phyloP scores from a whole-genome alignment of 2,888 invertebrate genomes.

The Thymelicus acteon region DNA sequence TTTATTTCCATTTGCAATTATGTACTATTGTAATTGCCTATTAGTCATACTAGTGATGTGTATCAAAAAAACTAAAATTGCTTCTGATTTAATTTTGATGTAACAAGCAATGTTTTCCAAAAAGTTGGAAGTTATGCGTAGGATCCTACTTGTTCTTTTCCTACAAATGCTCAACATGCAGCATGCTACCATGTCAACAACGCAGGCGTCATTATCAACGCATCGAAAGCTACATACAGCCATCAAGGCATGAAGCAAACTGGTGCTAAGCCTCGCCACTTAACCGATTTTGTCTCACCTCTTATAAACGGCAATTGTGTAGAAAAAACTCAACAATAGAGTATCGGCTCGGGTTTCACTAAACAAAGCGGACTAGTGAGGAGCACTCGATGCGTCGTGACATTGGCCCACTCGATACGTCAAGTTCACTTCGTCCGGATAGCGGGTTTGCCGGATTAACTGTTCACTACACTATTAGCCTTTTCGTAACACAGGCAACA shows the following conservation, averaged over 20 bases:
- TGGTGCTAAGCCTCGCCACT: constrained; percentile 16
- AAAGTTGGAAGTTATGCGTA: no score
- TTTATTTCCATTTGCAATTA: no score
- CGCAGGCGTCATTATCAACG: neutral
- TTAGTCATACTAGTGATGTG: no score
- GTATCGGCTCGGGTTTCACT: constrained; percentile 34
- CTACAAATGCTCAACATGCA: no score
- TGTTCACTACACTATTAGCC: constrained; percentile 26
- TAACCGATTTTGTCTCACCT: constrained; percentile 34
- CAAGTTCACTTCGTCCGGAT: constrained; percentile 33
- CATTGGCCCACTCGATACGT: constrained; percentile 29
- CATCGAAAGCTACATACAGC: neutral
- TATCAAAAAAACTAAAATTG: no score
- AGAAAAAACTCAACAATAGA: constrained; percentile 32
- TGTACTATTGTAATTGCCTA: no score
- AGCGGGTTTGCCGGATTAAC: constrained; percentile 32
- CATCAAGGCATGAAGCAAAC: neutral
- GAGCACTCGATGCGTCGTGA: constrained; percentile 26
- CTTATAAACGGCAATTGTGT: constrained; percentile 25
- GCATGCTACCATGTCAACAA: neutral
- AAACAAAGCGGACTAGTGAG: constrained; percentile 33
- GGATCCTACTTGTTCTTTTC: no score
- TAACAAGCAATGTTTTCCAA: no score
- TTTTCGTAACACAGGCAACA: constrained; percentile 1
- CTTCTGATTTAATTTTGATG: no score